A percentile compares a stretch with the other conserved stretches of the same genome.
phyloP scores from a whole-genome alignment of 2,888 invertebrate species.

The Andrena praecox region DNA sequence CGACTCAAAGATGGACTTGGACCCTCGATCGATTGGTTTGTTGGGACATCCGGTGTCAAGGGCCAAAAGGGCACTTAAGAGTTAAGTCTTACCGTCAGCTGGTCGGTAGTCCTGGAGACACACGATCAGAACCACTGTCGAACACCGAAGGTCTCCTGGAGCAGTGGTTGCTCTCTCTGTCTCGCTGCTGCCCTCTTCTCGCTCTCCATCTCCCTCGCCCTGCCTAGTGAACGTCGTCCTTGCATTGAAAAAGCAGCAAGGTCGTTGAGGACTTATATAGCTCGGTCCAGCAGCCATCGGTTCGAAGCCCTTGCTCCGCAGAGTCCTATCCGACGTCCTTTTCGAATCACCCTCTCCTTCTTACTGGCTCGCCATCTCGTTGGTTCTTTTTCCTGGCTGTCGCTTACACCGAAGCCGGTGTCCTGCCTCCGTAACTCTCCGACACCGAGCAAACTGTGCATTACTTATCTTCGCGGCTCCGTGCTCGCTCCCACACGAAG shows the following conservation, averaged over 20 bases:
- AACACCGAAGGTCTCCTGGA: constrained; percentile 38
- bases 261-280: constrained; percentile 74
- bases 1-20: too few relatives aligned
- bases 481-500: constrained; percentile 54
- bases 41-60: constrained; percentile 50
- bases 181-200: constrained; percentile 1
- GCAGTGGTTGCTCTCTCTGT: constrained; percentile 4
- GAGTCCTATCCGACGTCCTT: constrained; percentile 58
- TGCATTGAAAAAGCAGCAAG: constrained; percentile 79
- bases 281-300: constrained; percentile 56
- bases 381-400: not conserved
- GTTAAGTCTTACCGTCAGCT: constrained; percentile 16
- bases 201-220: constrained; percentile 18
- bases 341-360: constrained; percentile 39
- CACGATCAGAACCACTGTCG: not conserved
- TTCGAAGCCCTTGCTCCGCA: constrained; percentile 59
- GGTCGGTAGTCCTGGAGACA: constrained; percentile 20
- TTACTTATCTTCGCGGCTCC: constrained; percentile 61
- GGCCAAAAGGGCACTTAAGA: constrained; percentile 31
- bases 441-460: constrained; percentile 53
- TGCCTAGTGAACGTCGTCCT: constrained; percentile 73
- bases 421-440: constrained; percentile 44
- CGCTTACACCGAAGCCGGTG: constrained; percentile 28
- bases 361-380: not conserved
- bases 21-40: too few relatives aligned